Conservation (phyloP, 2,888 invertebrate genomes). For the Epinotia bilunana region DNA sequence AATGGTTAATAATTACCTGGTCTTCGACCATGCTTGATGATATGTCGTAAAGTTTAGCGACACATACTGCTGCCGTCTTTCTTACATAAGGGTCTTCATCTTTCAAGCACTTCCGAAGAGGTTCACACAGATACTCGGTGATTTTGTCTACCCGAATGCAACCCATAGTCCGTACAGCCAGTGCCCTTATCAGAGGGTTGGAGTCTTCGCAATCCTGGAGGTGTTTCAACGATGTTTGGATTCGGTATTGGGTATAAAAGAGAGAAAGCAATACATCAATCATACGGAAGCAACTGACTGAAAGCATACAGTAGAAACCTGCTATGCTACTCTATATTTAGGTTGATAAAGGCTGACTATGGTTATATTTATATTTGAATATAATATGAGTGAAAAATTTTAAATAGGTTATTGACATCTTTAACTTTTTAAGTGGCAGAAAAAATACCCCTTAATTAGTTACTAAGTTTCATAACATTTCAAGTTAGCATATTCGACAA, state of each 20-base stretch:
- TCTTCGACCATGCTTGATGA: slow-evolving; percentile 88
- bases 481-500: background rate
- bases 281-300: slow-evolving; percentile 71
- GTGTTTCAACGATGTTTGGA: slow-evolving; percentile 60
- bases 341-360: background rate
- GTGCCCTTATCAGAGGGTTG: slow-evolving; percentile 98
- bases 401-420: too few relatives aligned
- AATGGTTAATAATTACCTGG: slow-evolving; percentile 64
- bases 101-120: slow-evolving; percentile 96
- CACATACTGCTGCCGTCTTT: slow-evolving; percentile 99
- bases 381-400: too few relatives aligned
- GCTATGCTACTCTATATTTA: slow-evolving; percentile 47
- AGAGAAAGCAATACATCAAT: slow-evolving; percentile 71
- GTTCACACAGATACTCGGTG: slow-evolving; percentile 99
- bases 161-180: slow-evolving; percentile 99
- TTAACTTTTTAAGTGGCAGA: too few relatives aligned
- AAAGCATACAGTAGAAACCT: slow-evolving; percentile 64
- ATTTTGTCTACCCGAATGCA: slow-evolving; percentile 99
- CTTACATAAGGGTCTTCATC: slow-evolving; percentile 99
- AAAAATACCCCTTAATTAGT: too few relatives aligned
- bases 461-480: too few relatives aligned
- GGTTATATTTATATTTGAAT: background rate
- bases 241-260: slow-evolving; percentile 63
- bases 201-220: slow-evolving; percentile 99
- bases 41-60: slow-evolving; percentile 99